Conservation (phyloP, 2,113 vertebrate genomes). For the zebrafish (Danio rerio) region DNA sequence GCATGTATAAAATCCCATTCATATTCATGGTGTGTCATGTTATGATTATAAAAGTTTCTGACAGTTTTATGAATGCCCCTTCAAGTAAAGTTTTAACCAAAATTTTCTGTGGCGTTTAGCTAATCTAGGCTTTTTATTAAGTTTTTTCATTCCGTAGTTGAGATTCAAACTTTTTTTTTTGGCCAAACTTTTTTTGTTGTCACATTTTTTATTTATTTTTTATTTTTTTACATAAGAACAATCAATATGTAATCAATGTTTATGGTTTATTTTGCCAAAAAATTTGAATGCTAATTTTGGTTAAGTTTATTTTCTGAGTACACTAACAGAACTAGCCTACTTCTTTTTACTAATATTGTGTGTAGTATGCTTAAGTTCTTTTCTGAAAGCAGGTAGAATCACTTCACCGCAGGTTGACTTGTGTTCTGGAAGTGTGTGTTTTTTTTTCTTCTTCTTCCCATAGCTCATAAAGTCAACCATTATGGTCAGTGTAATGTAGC, state of each 20-base stretch:
- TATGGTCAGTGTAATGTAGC: slow-evolving; percentile 14
- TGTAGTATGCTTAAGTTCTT: neutral
- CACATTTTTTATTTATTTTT: too few species aligned
- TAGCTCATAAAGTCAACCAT: slow-evolving; percentile 25
- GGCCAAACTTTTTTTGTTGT: too few species aligned
- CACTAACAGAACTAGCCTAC: neutral
- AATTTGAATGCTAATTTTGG: neutral
- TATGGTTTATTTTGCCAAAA: neutral
- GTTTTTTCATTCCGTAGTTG: too few species aligned
- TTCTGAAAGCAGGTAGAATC: neutral
- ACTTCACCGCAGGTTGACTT: slow-evolving; percentile 28
- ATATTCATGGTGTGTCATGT: too few species aligned
- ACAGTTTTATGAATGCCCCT: too few species aligned
- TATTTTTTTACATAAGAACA: too few species aligned
- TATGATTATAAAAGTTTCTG: too few species aligned
- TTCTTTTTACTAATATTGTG: neutral
- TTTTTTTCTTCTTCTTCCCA: neutral
- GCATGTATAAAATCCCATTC: too few species aligned
- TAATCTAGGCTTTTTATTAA: too few species aligned
- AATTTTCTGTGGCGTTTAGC: too few species aligned
- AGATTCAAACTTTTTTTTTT: too few species aligned
- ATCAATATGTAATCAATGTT: neutral
- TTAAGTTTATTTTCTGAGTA: neutral
- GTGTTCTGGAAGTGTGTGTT: neutral
- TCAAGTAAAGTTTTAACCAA: too few species aligned